phyloP scores from a whole-genome alignment of 2,113 vertebrate species.

The Silurus asotus region DNA sequence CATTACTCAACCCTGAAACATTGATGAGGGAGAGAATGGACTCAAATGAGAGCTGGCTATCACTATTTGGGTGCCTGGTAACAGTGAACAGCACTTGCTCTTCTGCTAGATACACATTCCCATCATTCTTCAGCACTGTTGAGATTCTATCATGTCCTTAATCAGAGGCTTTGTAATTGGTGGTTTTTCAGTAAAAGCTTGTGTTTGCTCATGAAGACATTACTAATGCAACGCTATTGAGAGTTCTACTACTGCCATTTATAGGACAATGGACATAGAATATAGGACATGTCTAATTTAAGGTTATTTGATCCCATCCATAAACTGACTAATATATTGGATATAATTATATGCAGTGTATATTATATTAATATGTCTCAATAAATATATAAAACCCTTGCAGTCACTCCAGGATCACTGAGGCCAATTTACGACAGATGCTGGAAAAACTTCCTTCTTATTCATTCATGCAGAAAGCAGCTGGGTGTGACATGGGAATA shows the following conservation, averaged over 20 bases:
- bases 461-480: background rate
- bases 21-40: slow-evolving; percentile 52
- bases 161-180: background rate
- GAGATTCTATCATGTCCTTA: background rate
- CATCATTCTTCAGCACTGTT: slow-evolving; percentile 7
- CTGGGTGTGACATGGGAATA: background rate
- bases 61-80: slow-evolving; percentile 37
- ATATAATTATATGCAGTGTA: background rate
- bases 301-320: background rate
- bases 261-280: background rate
- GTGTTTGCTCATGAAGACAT: slow-evolving; percentile 14
- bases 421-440: background rate
- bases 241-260: background rate
- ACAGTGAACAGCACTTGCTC: slow-evolving; percentile 19
- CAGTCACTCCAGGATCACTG: background rate
- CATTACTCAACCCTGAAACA: slow-evolving; percentile 55
- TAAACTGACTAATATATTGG: too few species aligned
- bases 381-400: too few species aligned
- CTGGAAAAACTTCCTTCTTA: background rate
- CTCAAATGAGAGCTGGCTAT: slow-evolving; percentile 40
- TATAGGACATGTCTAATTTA: too few species aligned
- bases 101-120: slow-evolving; percentile 2
- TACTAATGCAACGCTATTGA: background rate
- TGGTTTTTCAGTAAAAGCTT: slow-evolving; percentile 16
- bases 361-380: too few species aligned